Evolutionary conservation across 2,888 invertebrate species (phyloP), one percentile per base, ranked within the genome.

Genomic region (Leucania comma): DNA sequence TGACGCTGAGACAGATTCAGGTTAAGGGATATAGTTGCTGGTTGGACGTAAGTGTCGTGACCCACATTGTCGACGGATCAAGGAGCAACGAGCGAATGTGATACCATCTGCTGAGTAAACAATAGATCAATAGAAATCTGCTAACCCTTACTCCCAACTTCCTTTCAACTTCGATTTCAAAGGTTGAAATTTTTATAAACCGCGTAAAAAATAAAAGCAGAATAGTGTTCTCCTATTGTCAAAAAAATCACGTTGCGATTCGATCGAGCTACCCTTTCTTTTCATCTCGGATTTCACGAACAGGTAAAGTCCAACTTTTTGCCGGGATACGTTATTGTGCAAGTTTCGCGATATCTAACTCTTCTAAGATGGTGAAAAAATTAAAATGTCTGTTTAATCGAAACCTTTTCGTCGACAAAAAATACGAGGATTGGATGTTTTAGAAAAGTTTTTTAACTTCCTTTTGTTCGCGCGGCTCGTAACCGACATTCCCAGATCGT

Each of bases 401-500:
- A 91, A 92, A 92, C 88, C 89, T 93, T 94, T 93, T 86, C 80
- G 87, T 84, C 78, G 86, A 88, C 90, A 95, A 95, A 95, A 95
- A 95, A 90, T 86, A 82, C 80, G 89, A 77, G 70, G 92, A 91
- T 93, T 89, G 86, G 89, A 91, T 85, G 91, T 93, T 93, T 92
- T 92, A 90, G 86, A 88, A 84, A 86, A 87, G 88, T 94, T 94
- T 95, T 95, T 95, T 93, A 92, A 89, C 91, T 91, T 93, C 92
- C 93, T 90, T 93, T 95, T 95, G 94, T 95, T 86, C 89, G 82
- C 80, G 80, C 89, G 81, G 85, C 90, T 92, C 92, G 93, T 94
- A 95, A 95, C 95, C 93, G 95, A 95, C 94, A 93, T 96, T 96
- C 96, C 93, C 95, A 95, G 95, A 93, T 95, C 91, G 92, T 87